Evolutionary conservation across 2,113 vertebrate genomes (phyloP).

Genomic region (Xyrauchen texanus): DNA sequence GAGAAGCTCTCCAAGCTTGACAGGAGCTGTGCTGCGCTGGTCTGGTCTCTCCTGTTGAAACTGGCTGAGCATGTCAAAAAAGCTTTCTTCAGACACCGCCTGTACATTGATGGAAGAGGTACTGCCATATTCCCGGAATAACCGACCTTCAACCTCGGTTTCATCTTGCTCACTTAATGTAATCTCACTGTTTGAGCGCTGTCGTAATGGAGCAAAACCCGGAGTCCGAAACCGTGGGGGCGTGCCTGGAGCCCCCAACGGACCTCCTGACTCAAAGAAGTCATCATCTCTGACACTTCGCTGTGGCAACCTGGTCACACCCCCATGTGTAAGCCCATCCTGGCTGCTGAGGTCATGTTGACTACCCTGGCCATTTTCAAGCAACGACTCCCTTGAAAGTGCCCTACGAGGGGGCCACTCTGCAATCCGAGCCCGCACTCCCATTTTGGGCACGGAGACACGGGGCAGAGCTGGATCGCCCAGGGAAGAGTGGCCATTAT

Average conservation of each 20-base stretch:
- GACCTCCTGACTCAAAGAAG: constrained; percentile 55
- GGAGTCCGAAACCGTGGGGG: too few species aligned
- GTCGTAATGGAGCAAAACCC: constrained; percentile 72
- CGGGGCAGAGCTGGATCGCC: constrained; percentile 67
- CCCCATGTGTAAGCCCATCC: constrained; percentile 60
- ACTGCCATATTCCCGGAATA: constrained; percentile 90
- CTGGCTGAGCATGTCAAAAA: constrained; percentile 87
- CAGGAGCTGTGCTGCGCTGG: constrained; percentile 62
- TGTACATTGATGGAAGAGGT: constrained; percentile 92
- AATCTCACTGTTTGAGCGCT: constrained; percentile 91
- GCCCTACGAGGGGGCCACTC: constrained; percentile 91
- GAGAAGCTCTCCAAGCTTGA: constrained; percentile 70
- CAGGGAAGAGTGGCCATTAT: constrained; percentile 67
- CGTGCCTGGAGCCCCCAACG: too few species aligned
- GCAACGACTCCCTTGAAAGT: constrained; percentile 73
- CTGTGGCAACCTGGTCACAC: constrained; percentile 68
- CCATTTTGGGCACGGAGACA: constrained; percentile 88
- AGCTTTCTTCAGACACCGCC: constrained; percentile 86
- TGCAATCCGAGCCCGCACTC: constrained; percentile 86
- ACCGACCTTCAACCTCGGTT: constrained; percentile 60
- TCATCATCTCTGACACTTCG: constrained; percentile 84
- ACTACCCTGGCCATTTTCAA: constrained; percentile 65
- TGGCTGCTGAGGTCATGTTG: constrained; percentile 55
- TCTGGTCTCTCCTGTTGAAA: constrained; percentile 80
- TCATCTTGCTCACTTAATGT: constrained; percentile 89